Base-by-base conservation (phyloP, 64 coral and sea anemone species). In the Dendronephthya gigantea region DNA sequence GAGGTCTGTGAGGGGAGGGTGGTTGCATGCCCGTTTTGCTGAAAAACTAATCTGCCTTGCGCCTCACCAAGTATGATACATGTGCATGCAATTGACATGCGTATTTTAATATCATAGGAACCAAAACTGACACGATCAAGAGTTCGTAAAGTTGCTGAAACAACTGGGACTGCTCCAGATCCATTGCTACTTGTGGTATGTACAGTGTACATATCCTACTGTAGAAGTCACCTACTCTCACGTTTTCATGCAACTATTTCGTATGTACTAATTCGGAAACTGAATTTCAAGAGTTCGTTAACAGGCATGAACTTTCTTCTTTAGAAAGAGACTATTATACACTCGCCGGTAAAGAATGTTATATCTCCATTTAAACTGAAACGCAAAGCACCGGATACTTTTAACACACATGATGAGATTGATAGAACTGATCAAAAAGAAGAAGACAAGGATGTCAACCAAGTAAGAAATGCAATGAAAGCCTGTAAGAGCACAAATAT, bases 101-200 rank as follows among this genome's bases (percentile, higher is more conserved):
- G 41, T 45, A 6, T 45, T 45, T 11, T 45, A 45, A 45, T 11
- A 4, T 79, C n/a, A 12, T 2, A 79, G 72, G 72, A 79, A 34
- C 72, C 72, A 39, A 79, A 79, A 10, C 31, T 79, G 30, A 79
- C 72, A 12, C 25, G 72, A 79, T 79, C 72, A 79, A 79, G 36
- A 39, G 30, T 79, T 39, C 72, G 72, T 79, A 9, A 79, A 34
- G 72, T 79, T 79, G 30, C 72, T 36, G 30, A 79, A 79, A 79
- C 72, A 4, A 79, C 72, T 15, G 72, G 72, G 8, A 62, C 55
- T 62, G 72, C 72, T 36, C 30, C 72, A 16, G 36, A 79, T 79
- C 72, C 72, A 36, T 19, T 79, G 7, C 9, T 36, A 79, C 72
- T 79, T 79, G 72, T 79, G 72, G 72, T 79, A 29, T 4, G 30